Evolutionary conservation across 1,140 invertebrate species (phyloP).

Genomic region (Acromyrmex charruanus): DNA sequence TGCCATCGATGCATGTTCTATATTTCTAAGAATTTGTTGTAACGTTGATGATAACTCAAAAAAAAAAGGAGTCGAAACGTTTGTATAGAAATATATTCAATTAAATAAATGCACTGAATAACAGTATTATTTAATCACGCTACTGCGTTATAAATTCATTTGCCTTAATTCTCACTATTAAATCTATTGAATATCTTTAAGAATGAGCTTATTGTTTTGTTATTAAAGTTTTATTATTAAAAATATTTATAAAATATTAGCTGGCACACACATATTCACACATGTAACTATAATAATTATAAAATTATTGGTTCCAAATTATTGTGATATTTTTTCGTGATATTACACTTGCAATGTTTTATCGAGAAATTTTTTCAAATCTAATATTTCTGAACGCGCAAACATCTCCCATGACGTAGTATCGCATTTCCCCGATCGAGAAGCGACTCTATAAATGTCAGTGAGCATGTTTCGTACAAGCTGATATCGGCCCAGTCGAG

Average conservation of each 20-base stretch:
- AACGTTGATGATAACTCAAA: no score
- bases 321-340: neutral
- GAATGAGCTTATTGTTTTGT: neutral
- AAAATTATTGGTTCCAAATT: neutral
- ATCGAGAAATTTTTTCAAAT: slow-evolving; percentile 9
- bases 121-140: no score
- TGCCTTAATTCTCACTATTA: no score
- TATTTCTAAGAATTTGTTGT: no score
- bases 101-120: no score
- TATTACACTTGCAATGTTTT: neutral
- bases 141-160: no score
- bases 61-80: no score
- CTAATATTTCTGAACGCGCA: neutral
- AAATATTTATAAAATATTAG: slow-evolving; percentile 1
- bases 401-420: neutral
- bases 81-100: no score
- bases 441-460: slow-evolving; percentile 29
- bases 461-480: slow-evolving; percentile 23
- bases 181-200: neutral
- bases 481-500: slow-evolving; percentile 23
- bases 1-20: no score
- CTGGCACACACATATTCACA: no score
- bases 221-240: slow-evolving; percentile 4
- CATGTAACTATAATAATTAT: no score
- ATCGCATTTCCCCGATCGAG: slow-evolving; percentile 14